phyloP scores from a whole-genome alignment of 2,888 invertebrate species.

The Stegana nigrithorax region DNA sequence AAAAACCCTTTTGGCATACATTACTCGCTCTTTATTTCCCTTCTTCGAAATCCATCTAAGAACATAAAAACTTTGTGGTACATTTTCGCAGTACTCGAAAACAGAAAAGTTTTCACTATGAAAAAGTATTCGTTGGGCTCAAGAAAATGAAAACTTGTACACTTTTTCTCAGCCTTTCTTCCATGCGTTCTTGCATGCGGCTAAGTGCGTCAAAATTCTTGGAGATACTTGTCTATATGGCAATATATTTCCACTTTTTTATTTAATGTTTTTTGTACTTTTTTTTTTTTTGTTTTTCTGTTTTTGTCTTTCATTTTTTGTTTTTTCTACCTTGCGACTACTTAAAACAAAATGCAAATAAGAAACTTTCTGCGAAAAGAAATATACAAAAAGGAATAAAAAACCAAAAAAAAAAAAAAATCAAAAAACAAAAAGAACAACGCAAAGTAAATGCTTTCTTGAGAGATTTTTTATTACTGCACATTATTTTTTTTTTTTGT shows the following conservation, averaged over 20 bases:
- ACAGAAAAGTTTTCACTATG: no score
- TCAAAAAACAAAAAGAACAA: not conserved
- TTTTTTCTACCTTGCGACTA: not conserved
- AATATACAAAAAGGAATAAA: not conserved
- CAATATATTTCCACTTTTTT: not conserved
- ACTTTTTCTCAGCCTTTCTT: not conserved
- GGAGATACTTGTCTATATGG: not conserved
- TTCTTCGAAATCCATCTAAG: no score
- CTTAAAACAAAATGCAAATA: conserved; percentile 9
- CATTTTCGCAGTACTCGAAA: no score
- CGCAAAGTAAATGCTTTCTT: not conserved
- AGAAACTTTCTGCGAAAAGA: not conserved
- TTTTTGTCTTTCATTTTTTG: not conserved
- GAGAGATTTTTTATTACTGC: not conserved
- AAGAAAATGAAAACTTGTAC: conserved; percentile 3
- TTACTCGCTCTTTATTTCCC: no score
- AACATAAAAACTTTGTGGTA: no score
- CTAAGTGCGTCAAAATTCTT: not conserved
- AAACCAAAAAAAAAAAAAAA: not conserved
- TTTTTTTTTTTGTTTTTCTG: not conserved
- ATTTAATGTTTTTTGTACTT: not conserved
- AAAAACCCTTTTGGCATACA: no score
- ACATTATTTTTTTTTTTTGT: not conserved
- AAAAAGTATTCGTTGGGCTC: no score
- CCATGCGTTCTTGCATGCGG: not conserved